A percentile compares a stretch with the other conserved stretches of the same genome.
Conservation (phyloP, 1,140 invertebrate species). For the Capitella teleta region DNA sequence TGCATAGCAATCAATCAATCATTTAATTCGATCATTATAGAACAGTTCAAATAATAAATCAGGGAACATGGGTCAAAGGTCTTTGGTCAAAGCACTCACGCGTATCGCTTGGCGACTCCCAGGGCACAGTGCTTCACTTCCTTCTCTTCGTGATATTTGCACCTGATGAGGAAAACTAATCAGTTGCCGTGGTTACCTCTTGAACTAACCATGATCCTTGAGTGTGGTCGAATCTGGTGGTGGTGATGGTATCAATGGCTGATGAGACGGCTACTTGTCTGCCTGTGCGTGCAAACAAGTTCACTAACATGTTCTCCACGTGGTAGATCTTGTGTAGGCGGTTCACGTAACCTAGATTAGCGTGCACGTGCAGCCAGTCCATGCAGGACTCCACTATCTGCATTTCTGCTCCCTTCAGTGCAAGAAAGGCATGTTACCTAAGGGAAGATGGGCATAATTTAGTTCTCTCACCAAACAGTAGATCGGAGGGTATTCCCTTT, state of each 20-base stretch:
- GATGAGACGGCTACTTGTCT: neutral
- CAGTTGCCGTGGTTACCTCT: neutral
- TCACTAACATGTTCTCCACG: neutral
- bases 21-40: no score
- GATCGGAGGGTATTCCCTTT: slow-evolving; percentile 23
- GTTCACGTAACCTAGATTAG: slow-evolving; percentile 4
- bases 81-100: no score
- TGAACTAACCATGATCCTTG: no score
- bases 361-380: slow-evolving; percentile 17
- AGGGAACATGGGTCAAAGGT: no score
- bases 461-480: slow-evolving; percentile 24
- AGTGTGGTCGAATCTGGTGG: neutral
- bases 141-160: neutral
- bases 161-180: no score
- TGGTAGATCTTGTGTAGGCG: neutral
- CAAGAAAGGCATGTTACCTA: no score
- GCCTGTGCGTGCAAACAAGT: neutral
- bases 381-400: slow-evolving; percentile 17
- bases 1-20: no score
- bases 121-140: neutral
- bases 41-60: no score
- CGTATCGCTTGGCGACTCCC: neutral
- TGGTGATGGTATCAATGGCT: neutral
- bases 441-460: neutral
- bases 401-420: slow-evolving; percentile 11